Percentiles rank a stretch among this genome's conserved stretches.
These are phyloP conservation scores for Laspeyria flexula DNA, from an alignment of 2,888 invertebrate species.

Conservation along the genomic window DNA sequence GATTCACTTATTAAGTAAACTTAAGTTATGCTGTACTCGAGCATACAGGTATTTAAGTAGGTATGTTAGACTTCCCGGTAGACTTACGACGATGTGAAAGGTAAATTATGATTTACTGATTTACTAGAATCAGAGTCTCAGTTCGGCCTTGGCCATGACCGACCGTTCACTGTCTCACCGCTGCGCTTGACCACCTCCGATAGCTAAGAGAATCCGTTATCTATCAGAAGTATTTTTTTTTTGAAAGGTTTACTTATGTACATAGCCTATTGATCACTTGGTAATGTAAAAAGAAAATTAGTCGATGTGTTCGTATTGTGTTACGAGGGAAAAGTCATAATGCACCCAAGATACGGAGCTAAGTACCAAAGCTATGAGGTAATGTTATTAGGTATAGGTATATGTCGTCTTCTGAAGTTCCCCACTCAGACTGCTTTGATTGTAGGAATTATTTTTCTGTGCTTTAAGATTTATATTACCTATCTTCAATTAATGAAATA, in stretches of 20 bases:
- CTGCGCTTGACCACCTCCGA: slow-evolving; percentile 69
- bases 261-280: slow-evolving; percentile 6
- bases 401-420: too few species aligned
- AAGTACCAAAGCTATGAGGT: too few species aligned
- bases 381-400: too few species aligned
- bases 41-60: slow-evolving; percentile 38
- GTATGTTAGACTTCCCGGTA: slow-evolving; percentile 45
- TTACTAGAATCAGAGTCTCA: slow-evolving; percentile 51
- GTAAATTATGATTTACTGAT: slow-evolving; percentile 54
- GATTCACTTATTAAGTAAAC: slow-evolving; percentile 5
- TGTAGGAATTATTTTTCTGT: too few species aligned
- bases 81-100: slow-evolving; percentile 50
- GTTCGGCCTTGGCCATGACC: slow-evolving; percentile 83
- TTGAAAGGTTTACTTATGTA: slow-evolving; percentile 37
- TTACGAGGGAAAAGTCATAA: too few species aligned
- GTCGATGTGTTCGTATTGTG: too few species aligned
- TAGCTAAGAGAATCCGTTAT: slow-evolving; percentile 52
- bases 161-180: slow-evolving; percentile 76
- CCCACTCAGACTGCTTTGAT: too few species aligned
- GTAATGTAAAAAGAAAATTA: slow-evolving; percentile 9
- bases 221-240: slow-evolving; percentile 42
- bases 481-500: too few species aligned
- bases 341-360: too few species aligned
- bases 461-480: too few species aligned
- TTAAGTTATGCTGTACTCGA: background rate